Base-by-base conservation (phyloP, 1,140 invertebrate species). In the Kradibia gibbosae region DNA sequence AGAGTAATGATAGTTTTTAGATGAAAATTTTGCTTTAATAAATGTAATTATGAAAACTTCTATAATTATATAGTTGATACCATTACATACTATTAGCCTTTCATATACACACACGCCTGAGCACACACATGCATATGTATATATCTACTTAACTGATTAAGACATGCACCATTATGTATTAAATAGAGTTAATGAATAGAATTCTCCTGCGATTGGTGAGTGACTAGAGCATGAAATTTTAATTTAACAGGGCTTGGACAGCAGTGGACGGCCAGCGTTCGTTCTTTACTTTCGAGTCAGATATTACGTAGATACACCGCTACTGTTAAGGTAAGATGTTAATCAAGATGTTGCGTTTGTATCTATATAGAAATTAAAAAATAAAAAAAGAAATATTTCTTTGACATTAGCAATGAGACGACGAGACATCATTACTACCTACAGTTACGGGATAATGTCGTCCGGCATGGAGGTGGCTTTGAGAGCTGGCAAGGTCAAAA, bases 361-460 rank as follows among this genome's bases (percentile, higher is more conserved):
- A 55, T 55, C 25, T 3, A 1, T 17, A n/a, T 4, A n/a, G 22
- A 10, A 22, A 55, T n/a, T 4, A 3, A 31, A 60, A 11, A 31
- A 22, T 31, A 11, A 42, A 17, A 2, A 7, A 34, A 28, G 28
- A 31, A 10, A 71, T 42, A 31, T 39, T 55, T 65, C 7, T 36
- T 5, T 34, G 42, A 22, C 60, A 82, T 91, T 88, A 96, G 95
- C 90, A 97, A 99, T 92, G 96, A 97, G 86, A 94, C 96, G 79
- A 97, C 97, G 13, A 92, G 96, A 34, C 96, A 97, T 86, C 95
- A 98, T 87, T 99, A 99, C 90, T 99, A 98, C 90, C 93, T 98
- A 84, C 98, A 99, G 92, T 91, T 99, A 86, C 95, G 96, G 53
- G 94, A 97, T 88, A 99, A 99, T 91, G 95, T 98, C 34, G 93